These are phyloP conservation scores for Ploceus nigricollis DNA, from an alignment of 2,113 vertebrate genomes.

Conservation along the genomic window DNA sequence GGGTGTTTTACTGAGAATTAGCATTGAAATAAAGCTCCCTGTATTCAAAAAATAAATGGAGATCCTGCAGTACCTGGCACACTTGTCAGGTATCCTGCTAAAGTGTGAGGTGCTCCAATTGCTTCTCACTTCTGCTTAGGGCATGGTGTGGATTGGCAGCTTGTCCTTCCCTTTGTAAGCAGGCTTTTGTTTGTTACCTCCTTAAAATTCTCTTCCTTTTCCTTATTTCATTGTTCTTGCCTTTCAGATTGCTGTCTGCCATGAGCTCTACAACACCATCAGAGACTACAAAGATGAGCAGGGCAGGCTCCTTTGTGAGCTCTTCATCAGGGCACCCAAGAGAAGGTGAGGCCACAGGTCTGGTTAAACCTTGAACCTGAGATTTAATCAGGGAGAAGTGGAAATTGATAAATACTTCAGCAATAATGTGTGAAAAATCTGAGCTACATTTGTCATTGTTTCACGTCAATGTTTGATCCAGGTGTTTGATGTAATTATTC, in stretches of 20 bases:
- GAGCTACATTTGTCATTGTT: background rate
- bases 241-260: conserved; percentile 94
- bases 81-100: background rate
- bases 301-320: conserved; percentile 93
- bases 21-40: background rate
- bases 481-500: background rate
- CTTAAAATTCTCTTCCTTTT: background rate
- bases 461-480: background rate
- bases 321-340: conserved; percentile 96
- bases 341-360: conserved; percentile 79
- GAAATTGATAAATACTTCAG: background rate
- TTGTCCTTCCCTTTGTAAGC: background rate
- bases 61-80: background rate
- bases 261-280: conserved; percentile 96
- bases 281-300: conserved; percentile 98
- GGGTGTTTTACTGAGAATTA: background rate
- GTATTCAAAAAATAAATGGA: background rate
- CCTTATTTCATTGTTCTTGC: background rate
- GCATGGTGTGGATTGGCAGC: background rate
- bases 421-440: background rate
- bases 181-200: background rate
- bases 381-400: background rate
- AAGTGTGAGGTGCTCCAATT: background rate
- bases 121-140: background rate
- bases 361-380: background rate